Base-by-base conservation (phyloP, 2,797 vertebrate genomes). In the Myotis planiceps region DNA sequence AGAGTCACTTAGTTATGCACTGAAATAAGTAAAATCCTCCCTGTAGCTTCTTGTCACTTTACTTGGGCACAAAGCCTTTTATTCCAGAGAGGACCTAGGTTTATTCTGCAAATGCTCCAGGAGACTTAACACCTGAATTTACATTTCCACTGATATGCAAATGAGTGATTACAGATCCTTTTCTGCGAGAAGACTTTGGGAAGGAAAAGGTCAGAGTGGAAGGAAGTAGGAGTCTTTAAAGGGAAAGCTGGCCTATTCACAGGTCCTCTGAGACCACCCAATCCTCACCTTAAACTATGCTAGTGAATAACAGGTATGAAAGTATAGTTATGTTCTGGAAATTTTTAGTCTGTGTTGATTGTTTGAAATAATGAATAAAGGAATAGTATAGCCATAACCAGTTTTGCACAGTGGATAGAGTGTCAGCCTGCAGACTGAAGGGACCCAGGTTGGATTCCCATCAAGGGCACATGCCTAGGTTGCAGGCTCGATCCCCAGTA, bases 1-100 rank as follows among this genome's bases (percentile, higher is more conserved):
- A 55, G 69, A 92, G 69, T 93, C 87, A 92, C 72, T 88, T 45
- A 71, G 58, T 47, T 63, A 72, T 74, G 21, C 69, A 27, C 39
- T 66, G 60, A 93, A 93, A 71, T 47, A 82, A 92, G 18, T 29
- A 78, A 90, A 96, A 87, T 66, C 29, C 21, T 58, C 42, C 42
- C 79, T 42, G 47, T 1, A 25, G 47, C 19, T 80, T 65, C 87
- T 65, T 12, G 37, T 75, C 37, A 53, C 37, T 95, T 69, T 74
- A 47, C 39, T 85, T 66, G 39, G 9, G 37, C 76, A 76, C 39
- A 76, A 92, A 60, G n/a, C 51, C 60, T 72, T 3, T 85, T 19
- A 49, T 68, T 91, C 23, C 34, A 29, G 69, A 19, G 6, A 85
- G 39, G 5, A 18, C 5, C 4, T 82, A 16, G 14, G 39, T 49